phyloP scores from a whole-genome alignment of 2,113 vertebrate genomes.

The Tychaedon coryphoeus region DNA sequence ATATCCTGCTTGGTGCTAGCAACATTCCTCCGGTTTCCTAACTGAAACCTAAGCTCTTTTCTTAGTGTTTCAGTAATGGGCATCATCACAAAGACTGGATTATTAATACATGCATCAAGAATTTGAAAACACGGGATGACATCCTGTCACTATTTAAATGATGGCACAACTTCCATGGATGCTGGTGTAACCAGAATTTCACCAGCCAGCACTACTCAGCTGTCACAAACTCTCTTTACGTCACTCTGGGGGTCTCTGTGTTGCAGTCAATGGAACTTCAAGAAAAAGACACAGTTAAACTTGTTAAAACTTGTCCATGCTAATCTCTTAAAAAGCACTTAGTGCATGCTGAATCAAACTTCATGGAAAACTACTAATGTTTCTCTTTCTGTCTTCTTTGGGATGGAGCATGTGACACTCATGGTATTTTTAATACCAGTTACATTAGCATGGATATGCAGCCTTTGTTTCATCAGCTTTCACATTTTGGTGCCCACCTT shows the following conservation, averaged over 20 bases:
- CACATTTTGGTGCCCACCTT: not conserved
- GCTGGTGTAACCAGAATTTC: not conserved
- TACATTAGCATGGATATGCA: not conserved
- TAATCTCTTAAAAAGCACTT: not conserved
- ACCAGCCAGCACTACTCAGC: fast-evolving
- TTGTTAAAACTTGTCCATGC: not conserved
- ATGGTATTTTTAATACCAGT: not conserved
- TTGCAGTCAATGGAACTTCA: not conserved
- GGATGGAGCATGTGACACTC: fast-evolving
- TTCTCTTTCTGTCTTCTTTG: not conserved
- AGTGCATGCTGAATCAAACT: not conserved
- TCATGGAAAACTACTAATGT: not conserved
- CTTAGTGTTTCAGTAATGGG: not conserved
- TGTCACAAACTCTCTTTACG: not conserved
- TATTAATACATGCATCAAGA: not conserved
- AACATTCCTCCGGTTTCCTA: not conserved
- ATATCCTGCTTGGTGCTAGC: not conserved
- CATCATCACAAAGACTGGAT: not conserved
- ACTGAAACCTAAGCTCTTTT: not conserved
- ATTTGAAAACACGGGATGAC: not conserved
- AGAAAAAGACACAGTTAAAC: not conserved
- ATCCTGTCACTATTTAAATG: not conserved
- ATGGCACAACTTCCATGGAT: not conserved
- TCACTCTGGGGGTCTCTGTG: fast-evolving
- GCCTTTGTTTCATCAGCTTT: not conserved